Conservation (phyloP, 2,113 vertebrate species). For the Thamnaconus septentrionalis region DNA sequence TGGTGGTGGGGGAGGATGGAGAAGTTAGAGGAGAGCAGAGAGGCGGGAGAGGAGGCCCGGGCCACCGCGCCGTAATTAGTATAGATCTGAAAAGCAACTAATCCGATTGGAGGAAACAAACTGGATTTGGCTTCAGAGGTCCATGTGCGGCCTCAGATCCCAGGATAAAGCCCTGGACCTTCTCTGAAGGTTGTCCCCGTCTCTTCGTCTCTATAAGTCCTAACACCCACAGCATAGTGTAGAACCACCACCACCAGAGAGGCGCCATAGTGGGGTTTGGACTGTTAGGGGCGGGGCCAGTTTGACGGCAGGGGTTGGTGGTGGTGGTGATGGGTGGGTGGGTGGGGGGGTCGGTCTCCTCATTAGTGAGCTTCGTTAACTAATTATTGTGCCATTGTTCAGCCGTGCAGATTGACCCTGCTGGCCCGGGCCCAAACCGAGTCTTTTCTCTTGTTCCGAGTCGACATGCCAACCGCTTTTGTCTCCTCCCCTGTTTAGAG, state of each 20-base stretch:
- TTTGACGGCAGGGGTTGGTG: conserved; percentile 15
- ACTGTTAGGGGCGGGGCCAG: no score
- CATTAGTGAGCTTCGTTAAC: conserved; percentile 71
- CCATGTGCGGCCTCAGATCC: conserved; percentile 46
- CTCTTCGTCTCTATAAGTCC: not conserved
- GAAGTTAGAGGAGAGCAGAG: conserved; percentile 31
- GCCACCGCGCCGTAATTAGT: conserved; percentile 71
- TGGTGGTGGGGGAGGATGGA: conserved; percentile 8
- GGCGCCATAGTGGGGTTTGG: no score
- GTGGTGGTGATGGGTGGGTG: conserved; percentile 12
- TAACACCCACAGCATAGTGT: no score
- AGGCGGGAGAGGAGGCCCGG: conserved; percentile 27
- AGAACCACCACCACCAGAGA: no score
- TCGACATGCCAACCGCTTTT: conserved; percentile 47
- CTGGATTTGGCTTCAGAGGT: conserved; percentile 70
- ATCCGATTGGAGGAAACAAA: conserved; percentile 78
- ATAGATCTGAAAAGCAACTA: conserved; percentile 77
- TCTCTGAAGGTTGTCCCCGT: conserved; percentile 42
- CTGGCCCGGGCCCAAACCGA: conserved; percentile 55
- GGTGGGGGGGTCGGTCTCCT: conserved; percentile 45
- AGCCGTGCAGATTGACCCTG: conserved; percentile 64
- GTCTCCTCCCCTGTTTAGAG: conserved; percentile 40
- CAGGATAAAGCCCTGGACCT: conserved; percentile 48
- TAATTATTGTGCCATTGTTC: conserved; percentile 70
- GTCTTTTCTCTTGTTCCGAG: conserved; percentile 21